A percentile compares a stretch with the other conserved stretches of the same genome.
phyloP scores from a whole-genome alignment of 2,113 vertebrate genomes.

The Pachypanchax playfairii region DNA sequence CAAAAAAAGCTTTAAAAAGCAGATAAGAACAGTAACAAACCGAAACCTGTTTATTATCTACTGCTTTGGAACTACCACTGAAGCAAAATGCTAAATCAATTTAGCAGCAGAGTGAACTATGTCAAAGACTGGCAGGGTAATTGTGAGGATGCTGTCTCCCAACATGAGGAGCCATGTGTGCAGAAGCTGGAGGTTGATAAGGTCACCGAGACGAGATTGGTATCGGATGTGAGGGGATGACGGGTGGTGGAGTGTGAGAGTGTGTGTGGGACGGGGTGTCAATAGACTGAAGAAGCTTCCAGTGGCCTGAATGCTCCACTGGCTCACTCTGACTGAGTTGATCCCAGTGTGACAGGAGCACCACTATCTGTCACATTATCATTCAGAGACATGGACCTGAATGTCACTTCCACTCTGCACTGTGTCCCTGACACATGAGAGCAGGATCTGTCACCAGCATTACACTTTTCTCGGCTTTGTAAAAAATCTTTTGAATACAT shows the following conservation, averaged over 20 bases:
- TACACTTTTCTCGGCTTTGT: conserved; percentile 21
- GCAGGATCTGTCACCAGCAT: conserved; percentile 39
- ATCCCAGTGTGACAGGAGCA: conserved; percentile 62
- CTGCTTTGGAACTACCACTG: neutral
- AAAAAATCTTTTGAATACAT: neutral
- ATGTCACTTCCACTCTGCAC: conserved; percentile 39
- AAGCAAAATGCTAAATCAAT: conserved; percentile 7
- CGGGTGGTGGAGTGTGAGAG: conserved; percentile 2
- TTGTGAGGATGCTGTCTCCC: conserved; percentile 25
- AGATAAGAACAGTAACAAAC: neutral
- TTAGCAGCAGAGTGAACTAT: conserved; percentile 1
- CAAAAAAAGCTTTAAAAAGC: neutral
- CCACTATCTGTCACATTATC: conserved; percentile 66
- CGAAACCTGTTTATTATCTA: conserved; percentile 1
- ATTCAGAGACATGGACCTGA: conserved; percentile 50
- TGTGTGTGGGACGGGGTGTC: neutral
- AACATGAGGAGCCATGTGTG: conserved; percentile 30
- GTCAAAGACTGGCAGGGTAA: conserved; percentile 5
- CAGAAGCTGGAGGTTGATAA: conserved; percentile 25
- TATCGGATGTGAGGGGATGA: conserved; percentile 1
- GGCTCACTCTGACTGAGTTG: conserved; percentile 42
- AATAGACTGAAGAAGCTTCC: conserved; percentile 37
- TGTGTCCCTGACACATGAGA: conserved; percentile 12
- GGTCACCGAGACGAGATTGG: conserved; percentile 36
- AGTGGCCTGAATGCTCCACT: conserved; percentile 43